These are phyloP conservation scores for Drosophila jambulina DNA, from an alignment of 1,140 invertebrate genomes.

Conservation along the genomic window DNA sequence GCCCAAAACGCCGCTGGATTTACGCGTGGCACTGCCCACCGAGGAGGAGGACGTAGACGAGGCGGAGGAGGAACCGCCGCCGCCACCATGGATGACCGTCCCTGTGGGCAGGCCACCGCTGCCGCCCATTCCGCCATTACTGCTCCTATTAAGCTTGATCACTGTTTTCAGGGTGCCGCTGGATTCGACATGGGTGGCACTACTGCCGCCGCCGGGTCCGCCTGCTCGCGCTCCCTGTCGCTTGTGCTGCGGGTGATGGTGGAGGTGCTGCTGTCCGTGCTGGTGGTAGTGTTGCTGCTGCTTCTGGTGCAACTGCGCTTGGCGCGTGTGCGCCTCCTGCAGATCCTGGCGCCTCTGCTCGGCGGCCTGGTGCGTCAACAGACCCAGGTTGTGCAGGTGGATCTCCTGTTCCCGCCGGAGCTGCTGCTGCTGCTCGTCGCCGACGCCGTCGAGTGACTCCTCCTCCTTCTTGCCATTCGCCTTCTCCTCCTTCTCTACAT, in stretches of 20 bases:
- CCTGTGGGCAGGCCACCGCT: conserved; percentile 59
- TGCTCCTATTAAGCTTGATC: conserved; percentile 89
- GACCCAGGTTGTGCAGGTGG: conserved; percentile 88
- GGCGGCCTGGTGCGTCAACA: conserved; percentile 88
- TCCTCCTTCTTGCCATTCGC: conserved; percentile 36
- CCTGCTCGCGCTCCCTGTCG: conserved; percentile 70
- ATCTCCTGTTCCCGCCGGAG: conserved; percentile 87
- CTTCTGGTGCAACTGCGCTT: conserved; percentile 59
- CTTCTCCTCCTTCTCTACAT: conserved; percentile 34
- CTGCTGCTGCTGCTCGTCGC: conserved; percentile 53
- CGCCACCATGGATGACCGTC: conserved; percentile 60
- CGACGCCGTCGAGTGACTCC: conserved; percentile 3
- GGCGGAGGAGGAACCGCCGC: conserved; percentile 20
- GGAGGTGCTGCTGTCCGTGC: conserved; percentile 71
- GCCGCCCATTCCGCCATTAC: conserved; percentile 56
- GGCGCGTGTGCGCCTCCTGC: conserved; percentile 84
- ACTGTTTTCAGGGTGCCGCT: conserved; percentile 92
- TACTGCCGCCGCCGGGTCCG: conserved; percentile 75
- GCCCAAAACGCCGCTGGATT: conserved; percentile 43
- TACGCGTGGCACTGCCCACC: conserved; percentile 63
- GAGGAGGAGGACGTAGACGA: conserved; percentile 83
- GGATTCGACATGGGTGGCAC: conserved; percentile 85
- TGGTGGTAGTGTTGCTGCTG: conserved; percentile 72
- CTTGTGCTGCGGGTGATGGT: conserved; percentile 82
- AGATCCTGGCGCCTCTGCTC: conserved; percentile 85